Conservation (phyloP, 2,113 vertebrate species). For the Butorides virescens region DNA sequence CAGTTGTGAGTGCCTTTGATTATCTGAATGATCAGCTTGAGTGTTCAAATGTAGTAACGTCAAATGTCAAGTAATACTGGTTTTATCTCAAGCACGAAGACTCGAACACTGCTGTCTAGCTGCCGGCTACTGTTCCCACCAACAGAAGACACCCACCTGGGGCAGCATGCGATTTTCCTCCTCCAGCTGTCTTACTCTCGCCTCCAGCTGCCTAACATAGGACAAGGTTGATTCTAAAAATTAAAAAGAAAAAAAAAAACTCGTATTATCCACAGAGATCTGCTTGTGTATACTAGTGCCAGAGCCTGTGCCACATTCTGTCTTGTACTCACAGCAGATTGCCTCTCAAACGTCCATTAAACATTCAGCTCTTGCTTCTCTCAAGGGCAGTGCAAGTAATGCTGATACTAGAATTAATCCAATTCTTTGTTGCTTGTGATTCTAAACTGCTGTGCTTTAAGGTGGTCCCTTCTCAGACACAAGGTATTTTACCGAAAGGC, state of each 20-base stretch:
- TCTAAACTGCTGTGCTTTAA: not conserved
- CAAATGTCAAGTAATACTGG: not conserved
- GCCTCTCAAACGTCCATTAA: not conserved
- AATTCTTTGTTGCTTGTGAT: not conserved
- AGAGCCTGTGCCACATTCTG: not conserved
- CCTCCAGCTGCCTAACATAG: constrained; percentile 87
- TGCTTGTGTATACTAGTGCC: constrained; percentile 18
- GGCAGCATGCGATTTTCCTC: constrained; percentile 84
- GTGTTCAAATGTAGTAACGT: not conserved
- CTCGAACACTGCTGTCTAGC: constrained; percentile 53
- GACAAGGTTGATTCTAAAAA: constrained; percentile 85
- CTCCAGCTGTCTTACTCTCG: constrained; percentile 85
- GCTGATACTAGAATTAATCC: not conserved
- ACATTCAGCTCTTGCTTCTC: not conserved
- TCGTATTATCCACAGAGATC: constrained; percentile 75
- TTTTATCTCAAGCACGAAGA: constrained; percentile 10
- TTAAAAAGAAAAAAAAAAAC: constrained; percentile 73
- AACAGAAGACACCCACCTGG: constrained; percentile 79
- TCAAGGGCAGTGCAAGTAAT: not conserved
- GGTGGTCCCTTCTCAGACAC: not conserved
- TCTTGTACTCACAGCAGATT: constrained; percentile 20
- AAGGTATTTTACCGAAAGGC: not conserved
- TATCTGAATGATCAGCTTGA: not conserved
- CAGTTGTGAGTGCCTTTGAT: not conserved
- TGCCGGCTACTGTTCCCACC: constrained; percentile 54